Evolutionary conservation across 2,888 invertebrate species (phyloP), one percentile per base, ranked within the genome.

Genomic region (Aphrophora alni): DNA sequence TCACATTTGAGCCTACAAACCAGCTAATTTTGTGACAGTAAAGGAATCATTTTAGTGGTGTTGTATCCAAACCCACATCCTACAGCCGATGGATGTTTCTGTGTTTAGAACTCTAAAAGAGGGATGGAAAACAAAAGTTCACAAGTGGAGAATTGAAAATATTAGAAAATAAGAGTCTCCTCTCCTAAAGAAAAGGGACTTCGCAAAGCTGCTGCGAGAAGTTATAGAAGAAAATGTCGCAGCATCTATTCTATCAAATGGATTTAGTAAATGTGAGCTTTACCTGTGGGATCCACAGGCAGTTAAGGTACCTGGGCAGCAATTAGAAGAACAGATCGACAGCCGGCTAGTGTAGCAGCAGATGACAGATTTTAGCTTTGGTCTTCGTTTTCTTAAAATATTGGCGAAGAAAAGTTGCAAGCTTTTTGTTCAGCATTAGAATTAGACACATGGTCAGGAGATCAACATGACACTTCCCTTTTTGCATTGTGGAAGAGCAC

Each of bases 1-100:
- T 86, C 85, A 38, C 85, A 86, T 78, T 59, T 86, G 71, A 83
- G 82, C 38, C 26, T 84, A 14, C 81, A 84, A 26, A 80, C 86
- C 24, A 84, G 85, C 77, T 28, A 77, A 70, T 85, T 85, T 51
- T 85, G 85, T 70, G 82, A 78, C 77, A 83, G 85, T 59, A 80
- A 85, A 14, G 81, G 83, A 44, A 86, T 86, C 2, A 81, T 83
- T 73, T 25, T 85, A 27, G 82, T 84, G n/a, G 83, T 84, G 78
- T 82, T 85, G 38, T 83, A 80, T 10, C 83, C 85, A 26, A 83
- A 85, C 84, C 5, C 84, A 84, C 74, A 84, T 85, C 76, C 77
- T 84, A n/a, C 85, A 85, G 80, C 85, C 80, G 33, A 28, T 70
- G n/a, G 76, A 80, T n/a, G 44, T 70, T 24, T 25, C 75, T 70